Evolutionary conservation across 2,797 vertebrate species (phyloP).

Genomic region (Pantherophis alleghaniensis): DNA sequence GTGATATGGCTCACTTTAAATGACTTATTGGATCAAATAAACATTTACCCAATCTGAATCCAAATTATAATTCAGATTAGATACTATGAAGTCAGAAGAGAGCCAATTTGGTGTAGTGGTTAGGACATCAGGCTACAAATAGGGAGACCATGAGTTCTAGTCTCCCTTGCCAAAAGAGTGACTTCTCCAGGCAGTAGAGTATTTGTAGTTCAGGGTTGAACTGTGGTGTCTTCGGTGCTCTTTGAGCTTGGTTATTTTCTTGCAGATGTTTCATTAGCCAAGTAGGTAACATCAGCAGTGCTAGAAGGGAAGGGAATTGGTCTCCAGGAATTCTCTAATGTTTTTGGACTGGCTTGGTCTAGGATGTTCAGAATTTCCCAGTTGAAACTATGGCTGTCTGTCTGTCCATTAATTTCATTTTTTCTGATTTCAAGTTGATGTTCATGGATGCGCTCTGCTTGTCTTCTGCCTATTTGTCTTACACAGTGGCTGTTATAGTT

Average conservation of each 20-base stretch:
- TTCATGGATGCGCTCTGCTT: background rate
- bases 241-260: background rate
- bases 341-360: background rate
- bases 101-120: background rate
- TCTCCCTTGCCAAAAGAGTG: background rate
- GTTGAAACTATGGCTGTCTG: background rate
- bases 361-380: background rate
- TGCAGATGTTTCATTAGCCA: background rate
- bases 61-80: background rate
- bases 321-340: background rate
- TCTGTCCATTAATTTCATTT: background rate
- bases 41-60: background rate
- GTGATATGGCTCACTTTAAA: background rate
- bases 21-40: background rate
- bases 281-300: background rate
- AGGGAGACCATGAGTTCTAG: background rate
- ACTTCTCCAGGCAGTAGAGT: background rate
- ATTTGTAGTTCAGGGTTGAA: background rate
- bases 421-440: background rate
- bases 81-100: background rate
- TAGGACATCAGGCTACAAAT: background rate
- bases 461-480: background rate
- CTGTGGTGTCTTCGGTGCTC: background rate
- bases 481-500: background rate
- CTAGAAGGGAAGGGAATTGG: background rate